Conservation (phyloP, 2,888 invertebrate genomes). For the Agrotis exclamationis region DNA sequence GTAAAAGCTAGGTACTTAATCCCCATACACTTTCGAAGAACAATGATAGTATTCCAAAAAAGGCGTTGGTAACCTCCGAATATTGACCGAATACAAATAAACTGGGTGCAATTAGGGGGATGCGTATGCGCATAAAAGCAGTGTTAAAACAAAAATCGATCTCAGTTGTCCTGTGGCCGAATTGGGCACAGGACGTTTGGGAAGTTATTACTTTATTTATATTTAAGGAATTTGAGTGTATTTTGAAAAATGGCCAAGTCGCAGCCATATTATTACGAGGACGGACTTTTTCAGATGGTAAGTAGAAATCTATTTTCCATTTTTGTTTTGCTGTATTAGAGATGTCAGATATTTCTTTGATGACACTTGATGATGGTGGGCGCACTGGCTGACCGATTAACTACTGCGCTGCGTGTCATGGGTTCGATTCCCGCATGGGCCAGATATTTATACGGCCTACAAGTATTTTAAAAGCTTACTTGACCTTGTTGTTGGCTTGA, state of each 20-base stretch:
- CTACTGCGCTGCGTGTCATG: too few species aligned
- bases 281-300: slow-evolving; percentile 70
- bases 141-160: slow-evolving; percentile 14
- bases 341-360: too few species aligned
- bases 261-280: slow-evolving; percentile 63
- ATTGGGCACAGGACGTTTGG: slow-evolving; percentile 26
- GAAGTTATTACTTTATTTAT: neutral
- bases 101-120: slow-evolving; percentile 28
- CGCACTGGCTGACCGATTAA: too few species aligned
- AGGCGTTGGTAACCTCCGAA: slow-evolving; percentile 19
- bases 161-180: slow-evolving; percentile 49
- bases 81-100: slow-evolving; percentile 28
- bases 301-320: slow-evolving; percentile 37
- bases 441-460: too few species aligned
- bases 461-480: too few species aligned
- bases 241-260: slow-evolving; percentile 54
- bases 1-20: slow-evolving; percentile 2
- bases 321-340: neutral
- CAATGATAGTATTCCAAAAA: neutral
- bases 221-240: slow-evolving; percentile 24
- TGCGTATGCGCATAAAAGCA: slow-evolving; percentile 50
- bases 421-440: too few species aligned
- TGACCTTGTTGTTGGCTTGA: too few species aligned
- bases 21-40: slow-evolving; percentile 17
- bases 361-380: too few species aligned